Evolutionary conservation across 2,888 invertebrate genomes (phyloP).

Genomic region (Celastrina argiolus): DNA sequence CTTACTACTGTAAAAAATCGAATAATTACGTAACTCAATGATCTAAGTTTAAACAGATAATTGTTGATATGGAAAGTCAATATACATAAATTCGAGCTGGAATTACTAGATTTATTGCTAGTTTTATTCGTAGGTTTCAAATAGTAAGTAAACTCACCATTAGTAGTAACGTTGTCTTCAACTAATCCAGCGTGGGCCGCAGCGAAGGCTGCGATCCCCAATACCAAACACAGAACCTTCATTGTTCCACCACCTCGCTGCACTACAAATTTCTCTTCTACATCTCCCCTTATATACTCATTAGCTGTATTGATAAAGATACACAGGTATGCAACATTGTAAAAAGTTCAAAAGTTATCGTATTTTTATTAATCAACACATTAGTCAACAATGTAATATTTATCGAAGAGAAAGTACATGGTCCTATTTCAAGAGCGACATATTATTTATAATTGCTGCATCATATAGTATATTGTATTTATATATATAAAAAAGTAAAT

Average conservation of each 20-base stretch:
- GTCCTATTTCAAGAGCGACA: not conserved
- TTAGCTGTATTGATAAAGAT: constrained; percentile 23
- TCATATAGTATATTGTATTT: too few relatives aligned
- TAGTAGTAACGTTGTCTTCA: constrained; percentile 43
- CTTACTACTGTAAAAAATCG: too few relatives aligned
- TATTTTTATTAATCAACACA: not conserved
- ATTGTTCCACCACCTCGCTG: constrained; percentile 26
- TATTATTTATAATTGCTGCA: not conserved
- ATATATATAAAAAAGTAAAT: too few relatives aligned
- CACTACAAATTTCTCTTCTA: not conserved
- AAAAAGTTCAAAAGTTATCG: not conserved
- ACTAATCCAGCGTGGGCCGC: constrained; percentile 32
- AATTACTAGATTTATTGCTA: too few relatives aligned
- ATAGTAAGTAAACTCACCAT: constrained; percentile 24
- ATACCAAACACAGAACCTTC: constrained; percentile 34
- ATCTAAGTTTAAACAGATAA: too few relatives aligned
- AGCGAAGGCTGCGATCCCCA: constrained; percentile 35
- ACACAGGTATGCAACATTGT: constrained; percentile 1
- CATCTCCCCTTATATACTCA: constrained; percentile 9
- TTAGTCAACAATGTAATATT: not conserved
- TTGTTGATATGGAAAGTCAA: too few relatives aligned
- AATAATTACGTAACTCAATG: too few relatives aligned
- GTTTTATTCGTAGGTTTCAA: too few relatives aligned
- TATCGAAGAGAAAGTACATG: not conserved
- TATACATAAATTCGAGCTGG: too few relatives aligned